Base-by-base conservation (phyloP, 2,888 invertebrate species). In the Apamea crenata region DNA sequence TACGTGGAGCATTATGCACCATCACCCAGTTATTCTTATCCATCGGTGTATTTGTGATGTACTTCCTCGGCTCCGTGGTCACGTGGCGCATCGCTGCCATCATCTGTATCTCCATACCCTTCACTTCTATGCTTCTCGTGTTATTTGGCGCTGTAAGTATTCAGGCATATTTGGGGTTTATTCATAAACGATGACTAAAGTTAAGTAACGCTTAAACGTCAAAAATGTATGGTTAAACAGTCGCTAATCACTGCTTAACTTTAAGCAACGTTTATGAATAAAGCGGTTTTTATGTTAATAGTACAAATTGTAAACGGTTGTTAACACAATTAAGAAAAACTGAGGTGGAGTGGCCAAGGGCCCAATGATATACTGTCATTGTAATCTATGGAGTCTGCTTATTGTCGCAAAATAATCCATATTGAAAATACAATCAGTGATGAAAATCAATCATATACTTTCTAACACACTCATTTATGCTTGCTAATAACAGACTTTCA, bases 1-100 rank as follows among this genome's bases (percentile, higher is more conserved):
- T 97, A 1, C 95, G 97, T 1, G 97, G 97, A 0, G 94, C 97
- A 0, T 89, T 97, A 29, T 97, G 96, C 65, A 96, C 97, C 0
- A 94, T 96, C 71, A 95, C 97, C 0, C 96, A 96, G 81, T 89
- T 96, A 65, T 97, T 95, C 88, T 92, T 96, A 0, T 94, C 96
- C 1, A 88, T 97, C 6, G 97, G 97, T 1, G 92, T 97, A 56
- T 95, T 97, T 66, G 80, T 95, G 12, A 97, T 97, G 93, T 97
- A 96, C 90, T 93, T 96, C 56, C 90, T 97, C 32, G 97, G 97
- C 0, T 96, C 96, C 0, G 87, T 97, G 21, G 94, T 97, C 7
- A 91, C 92, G 74, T 97, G 97, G 97, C 92, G 97, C 61, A 90
- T 91, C 1, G 97, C 97, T 0, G 97, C 97, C 0, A 90, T 97